Evolutionary conservation across 2,113 vertebrate species (phyloP), one percentile per base, ranked within the genome.

Genomic region (Dipodomys stephensi): DNA sequence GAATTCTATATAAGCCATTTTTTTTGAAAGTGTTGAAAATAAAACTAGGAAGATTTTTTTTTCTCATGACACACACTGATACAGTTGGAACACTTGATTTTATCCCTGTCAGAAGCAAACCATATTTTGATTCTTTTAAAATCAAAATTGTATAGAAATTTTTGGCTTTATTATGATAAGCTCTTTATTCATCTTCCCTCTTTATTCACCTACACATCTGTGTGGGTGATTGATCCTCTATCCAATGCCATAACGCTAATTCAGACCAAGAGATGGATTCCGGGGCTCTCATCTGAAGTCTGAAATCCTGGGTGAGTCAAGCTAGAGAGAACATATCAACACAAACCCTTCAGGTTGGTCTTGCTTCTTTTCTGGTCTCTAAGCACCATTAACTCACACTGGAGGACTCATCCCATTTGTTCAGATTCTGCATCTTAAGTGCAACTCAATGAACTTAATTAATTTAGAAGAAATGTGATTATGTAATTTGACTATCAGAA

Each of bases 61-160:
- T 23, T 64, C 39, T 88, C 22, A 19, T 44, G 12, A 39, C 16
- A 23, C 3, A 4, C 3, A 30, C 28, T 62, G 9, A 16, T 90
- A 1, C 83, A 72, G 25, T 77, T 94, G 72, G 13, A 87, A 90
- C 20, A 69, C 49, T 84, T 73, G 28, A 78, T 86, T 39, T 57
- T 82, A 10, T 62, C 28, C 67, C 32, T 67, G 9, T 89, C 44
- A 82, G 32, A 76, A 82, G 80, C 23, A 87, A 83, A 79, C 11
- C 27, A 57, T 68, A 87, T 11, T 88, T 90, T 91, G 49, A 67
- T 85, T 82, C 35, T 92, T 91, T 93, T 86, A 27, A 44, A 86
- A 83, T 95, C 5, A 69, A 86, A 95, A 93, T 79, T 83, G 83
- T 57, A 72, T 57, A 57, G 69, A 49, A 89, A 73, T 83, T 46